Base-by-base conservation (phyloP, 2,797 vertebrate species). In the Chaunax sp. region DNA sequence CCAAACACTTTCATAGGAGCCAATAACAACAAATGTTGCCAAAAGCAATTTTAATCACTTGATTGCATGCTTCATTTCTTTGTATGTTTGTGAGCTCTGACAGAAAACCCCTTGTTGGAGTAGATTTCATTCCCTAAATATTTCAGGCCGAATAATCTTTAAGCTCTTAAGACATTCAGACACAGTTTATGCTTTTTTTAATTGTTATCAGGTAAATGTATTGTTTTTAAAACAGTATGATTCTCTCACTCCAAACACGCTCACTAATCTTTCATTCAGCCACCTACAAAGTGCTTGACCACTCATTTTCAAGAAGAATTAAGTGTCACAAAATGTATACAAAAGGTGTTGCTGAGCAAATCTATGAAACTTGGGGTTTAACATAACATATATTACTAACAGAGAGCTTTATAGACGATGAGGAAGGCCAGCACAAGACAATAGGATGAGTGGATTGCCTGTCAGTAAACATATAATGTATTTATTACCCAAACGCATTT, bases 31-130 rank as follows among this genome's bases (percentile, higher is more conserved):
- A 75, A 73, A 84, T 64, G 72, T 52, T 73, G 64, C 72, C 60
- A 68, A 88, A 75, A 83, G 76, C 19, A 44, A 78, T 78, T 51
- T 60, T 37, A 74, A 75, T 83, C 33, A 71, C 68, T 67, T 55
- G 75, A 71, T 59, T 26, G 53, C 59, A 52, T 19, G 51, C 70
- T 80, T 75, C 15, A 19, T 77, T 82, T 77, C 64, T 64, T 58
- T 40, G 68, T 28, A 30, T 51, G 75, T 59, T 69, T 73, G 50
- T 11, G 38, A 72, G 61, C 44, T 56, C 22, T 69, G 73, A 78
- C 64, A 57, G 22, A 38, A 61, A 67, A 41, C 26, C 56, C 37
- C 18, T 23, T 1, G 1, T 63, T 45, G 25, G 55, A 46, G 19
- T 40, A 60, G 64, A 72, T 51, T 49, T 69, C 1, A 26, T 26